Percentiles rank a stretch among this genome's conserved stretches.
Conservation (phyloP, 2,888 invertebrate genomes). For the Phrixothrix hirtus region DNA sequence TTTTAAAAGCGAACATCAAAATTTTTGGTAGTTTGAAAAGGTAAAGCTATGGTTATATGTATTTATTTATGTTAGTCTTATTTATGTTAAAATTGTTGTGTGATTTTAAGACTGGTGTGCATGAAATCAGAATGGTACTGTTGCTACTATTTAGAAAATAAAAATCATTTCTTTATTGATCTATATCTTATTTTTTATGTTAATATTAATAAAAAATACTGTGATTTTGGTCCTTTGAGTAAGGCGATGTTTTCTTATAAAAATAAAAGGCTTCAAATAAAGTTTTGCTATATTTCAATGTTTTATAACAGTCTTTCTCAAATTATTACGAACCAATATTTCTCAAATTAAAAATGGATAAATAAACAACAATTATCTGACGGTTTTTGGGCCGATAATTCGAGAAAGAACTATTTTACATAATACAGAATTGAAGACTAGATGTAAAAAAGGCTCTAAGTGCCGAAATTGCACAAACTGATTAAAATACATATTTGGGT, state of each 20-base stretch:
- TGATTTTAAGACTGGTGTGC: conserved; percentile 32
- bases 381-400: too few relatives aligned
- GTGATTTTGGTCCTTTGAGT: too few relatives aligned
- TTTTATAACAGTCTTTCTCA: background rate
- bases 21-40: conserved; percentile 19
- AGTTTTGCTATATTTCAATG: background rate
- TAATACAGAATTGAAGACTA: too few relatives aligned
- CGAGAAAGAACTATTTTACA: too few relatives aligned
- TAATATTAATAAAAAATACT: too few relatives aligned
- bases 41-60: conserved; percentile 25
- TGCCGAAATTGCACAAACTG: too few relatives aligned
- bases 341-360: too few relatives aligned
- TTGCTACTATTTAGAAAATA: conserved; percentile 26
- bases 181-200: background rate
- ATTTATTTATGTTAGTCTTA: conserved; percentile 33
- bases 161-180: conserved; percentile 23
- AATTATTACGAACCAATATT: too few relatives aligned
- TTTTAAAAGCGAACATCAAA: conserved; percentile 24
- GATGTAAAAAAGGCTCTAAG: too few relatives aligned
- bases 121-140: conserved; percentile 23
- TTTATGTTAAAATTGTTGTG: conserved; percentile 31
- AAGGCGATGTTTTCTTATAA: background rate
- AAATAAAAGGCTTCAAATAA: too few relatives aligned
- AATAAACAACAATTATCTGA: too few relatives aligned
- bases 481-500: too few relatives aligned